Conservation (phyloP, 2,888 invertebrate genomes). For the Drosophila ezoana region DNA sequence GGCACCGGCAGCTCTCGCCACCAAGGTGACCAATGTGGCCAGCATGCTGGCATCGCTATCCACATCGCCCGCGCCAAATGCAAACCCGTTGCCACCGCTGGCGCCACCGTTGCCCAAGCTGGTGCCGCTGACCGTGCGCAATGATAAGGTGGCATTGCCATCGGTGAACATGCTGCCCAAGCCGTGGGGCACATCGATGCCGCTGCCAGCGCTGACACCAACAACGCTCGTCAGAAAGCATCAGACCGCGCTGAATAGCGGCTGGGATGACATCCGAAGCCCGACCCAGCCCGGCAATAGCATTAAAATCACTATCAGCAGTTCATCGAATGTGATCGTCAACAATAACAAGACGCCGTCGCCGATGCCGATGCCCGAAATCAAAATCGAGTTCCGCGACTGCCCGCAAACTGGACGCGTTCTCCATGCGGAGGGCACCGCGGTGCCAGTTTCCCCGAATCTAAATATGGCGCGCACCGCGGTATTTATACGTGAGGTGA, state of each 20-base stretch:
- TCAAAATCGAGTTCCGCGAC: conserved; percentile 55
- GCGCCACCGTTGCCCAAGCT: conserved; percentile 13
- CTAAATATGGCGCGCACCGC: conserved; percentile 55
- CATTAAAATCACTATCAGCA: neutral
- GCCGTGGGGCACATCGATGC: neutral
- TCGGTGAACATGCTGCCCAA: neutral
- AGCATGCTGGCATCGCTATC: neutral
- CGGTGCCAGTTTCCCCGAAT: neutral
- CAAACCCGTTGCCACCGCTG: neutral
- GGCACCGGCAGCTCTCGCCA: neutral
- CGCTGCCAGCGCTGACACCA: neutral
- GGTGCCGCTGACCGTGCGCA: conserved; percentile 14
- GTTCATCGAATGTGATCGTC: neutral
- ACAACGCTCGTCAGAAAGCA: neutral
- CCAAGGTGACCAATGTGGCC: neutral
- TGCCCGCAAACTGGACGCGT: conserved; percentile 36
- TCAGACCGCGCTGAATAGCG: neutral
- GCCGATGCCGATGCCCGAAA: conserved; percentile 24
- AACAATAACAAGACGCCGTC: neutral
- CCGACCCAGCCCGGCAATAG: neutral
- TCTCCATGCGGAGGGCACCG: conserved; percentile 34
- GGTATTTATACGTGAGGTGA: conserved; percentile 67
- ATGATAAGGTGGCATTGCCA: conserved; percentile 4
- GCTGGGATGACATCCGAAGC: neutral
- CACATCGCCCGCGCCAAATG: neutral